phyloP scores from a whole-genome alignment of 1,140 invertebrate species.

The Cotesia chilonis region DNA sequence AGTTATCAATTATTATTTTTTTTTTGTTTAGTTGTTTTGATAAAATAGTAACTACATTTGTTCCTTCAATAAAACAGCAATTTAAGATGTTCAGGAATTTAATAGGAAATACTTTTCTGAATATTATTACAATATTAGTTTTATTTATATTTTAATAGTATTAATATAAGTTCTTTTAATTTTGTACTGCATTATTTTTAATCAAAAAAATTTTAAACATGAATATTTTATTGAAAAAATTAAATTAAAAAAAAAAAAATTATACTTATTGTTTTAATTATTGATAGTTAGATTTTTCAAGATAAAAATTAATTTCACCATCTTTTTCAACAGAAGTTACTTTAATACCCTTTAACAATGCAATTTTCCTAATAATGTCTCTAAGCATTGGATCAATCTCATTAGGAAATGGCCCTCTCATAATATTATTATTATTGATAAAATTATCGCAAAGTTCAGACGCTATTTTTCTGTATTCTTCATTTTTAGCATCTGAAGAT shows the following conservation, averaged over 20 bases:
- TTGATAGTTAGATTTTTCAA: slow-evolving; percentile 45
- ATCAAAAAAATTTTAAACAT: too few species aligned
- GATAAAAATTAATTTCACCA: slow-evolving; percentile 47
- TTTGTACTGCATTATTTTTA: too few species aligned
- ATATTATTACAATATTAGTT: too few species aligned
- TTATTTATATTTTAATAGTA: too few species aligned
- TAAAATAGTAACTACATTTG: too few species aligned
- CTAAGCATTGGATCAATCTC: slow-evolving; percentile 47
- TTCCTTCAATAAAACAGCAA: too few species aligned
- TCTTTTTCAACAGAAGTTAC: slow-evolving; percentile 44
- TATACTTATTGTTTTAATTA: slow-evolving; percentile 7
- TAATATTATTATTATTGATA: slow-evolving; percentile 36
- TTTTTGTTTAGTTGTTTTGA: too few species aligned
- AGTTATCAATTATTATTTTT: too few species aligned
- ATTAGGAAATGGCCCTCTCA: slow-evolving; percentile 50
- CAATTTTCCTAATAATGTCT: slow-evolving; percentile 44
- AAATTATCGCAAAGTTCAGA: slow-evolving; percentile 49
- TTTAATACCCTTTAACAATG: slow-evolving; percentile 47
- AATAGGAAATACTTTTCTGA: too few species aligned
- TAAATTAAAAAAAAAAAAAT: neutral
- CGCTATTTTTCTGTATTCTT: slow-evolving; percentile 43
- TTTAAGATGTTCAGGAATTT: too few species aligned
- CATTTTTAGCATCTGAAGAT: slow-evolving; percentile 23
- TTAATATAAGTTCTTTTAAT: too few species aligned
- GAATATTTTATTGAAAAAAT: too few species aligned